Conservation (phyloP, 2,888 invertebrate species). For the Spisula subtruncata region DNA sequence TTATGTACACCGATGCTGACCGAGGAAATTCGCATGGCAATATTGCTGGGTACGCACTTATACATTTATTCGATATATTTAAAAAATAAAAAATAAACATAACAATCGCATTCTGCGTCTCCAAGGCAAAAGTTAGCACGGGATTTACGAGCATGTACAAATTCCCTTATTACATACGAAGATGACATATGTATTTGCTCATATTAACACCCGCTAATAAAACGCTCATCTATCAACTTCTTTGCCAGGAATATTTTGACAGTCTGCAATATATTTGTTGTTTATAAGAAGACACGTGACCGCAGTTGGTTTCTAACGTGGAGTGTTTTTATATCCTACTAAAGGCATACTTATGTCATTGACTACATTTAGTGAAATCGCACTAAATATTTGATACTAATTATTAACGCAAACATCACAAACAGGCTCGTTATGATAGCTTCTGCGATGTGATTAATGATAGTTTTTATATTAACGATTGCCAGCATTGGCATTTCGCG, state of each 20-base stretch:
- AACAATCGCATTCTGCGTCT: background rate
- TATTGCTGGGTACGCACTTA: no score
- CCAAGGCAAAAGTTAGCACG: background rate
- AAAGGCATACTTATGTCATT: background rate
- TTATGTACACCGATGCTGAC: no score
- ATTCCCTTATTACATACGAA: background rate
- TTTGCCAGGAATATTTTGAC: background rate
- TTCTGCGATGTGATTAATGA: background rate
- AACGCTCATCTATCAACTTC: background rate
- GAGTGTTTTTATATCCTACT: background rate
- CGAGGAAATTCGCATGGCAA: no score
- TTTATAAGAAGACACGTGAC: background rate
- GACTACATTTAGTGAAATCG: background rate
- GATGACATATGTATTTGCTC: background rate
- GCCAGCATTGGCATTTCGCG: slow-evolving; percentile 18
- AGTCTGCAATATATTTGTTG: background rate
- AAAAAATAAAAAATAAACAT: no score
- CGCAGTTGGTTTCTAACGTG: background rate
- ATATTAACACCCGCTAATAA: background rate
- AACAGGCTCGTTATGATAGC: background rate
- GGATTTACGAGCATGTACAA: background rate
- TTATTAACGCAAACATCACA: background rate
- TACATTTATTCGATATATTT: no score
- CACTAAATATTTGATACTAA: background rate
- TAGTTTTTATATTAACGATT: background rate